Percentiles rank a stretch among this genome's conserved stretches.
These are phyloP conservation scores for Ichneumoninae sp. DNA, from an alignment of 2,888 invertebrate genomes.

Conservation along the genomic window DNA sequence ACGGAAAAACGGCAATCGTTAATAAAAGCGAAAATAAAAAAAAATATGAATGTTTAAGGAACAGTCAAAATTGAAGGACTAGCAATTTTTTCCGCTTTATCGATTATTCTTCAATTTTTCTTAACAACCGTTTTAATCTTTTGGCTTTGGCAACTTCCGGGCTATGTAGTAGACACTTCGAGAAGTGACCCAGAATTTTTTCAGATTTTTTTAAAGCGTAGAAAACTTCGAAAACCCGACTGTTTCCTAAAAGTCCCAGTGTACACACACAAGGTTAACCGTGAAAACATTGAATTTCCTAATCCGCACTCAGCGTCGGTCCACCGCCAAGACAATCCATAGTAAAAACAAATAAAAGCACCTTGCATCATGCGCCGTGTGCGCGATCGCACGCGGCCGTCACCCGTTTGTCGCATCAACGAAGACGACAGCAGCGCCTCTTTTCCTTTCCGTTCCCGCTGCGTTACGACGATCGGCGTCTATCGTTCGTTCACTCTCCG, in stretches of 20 bases:
- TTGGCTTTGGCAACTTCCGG: too few species aligned
- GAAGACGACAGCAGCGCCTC: constrained; percentile 84
- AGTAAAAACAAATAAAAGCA: constrained; percentile 58
- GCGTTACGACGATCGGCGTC: constrained; percentile 25
- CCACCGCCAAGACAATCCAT: background rate
- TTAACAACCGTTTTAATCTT: too few species aligned
- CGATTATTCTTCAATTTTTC: too few species aligned
- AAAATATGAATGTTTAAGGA: too few species aligned
- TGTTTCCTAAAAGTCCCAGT: too few species aligned
- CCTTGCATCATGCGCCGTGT: constrained; percentile 83
- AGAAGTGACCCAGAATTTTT: too few species aligned
- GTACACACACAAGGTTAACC: background rate
- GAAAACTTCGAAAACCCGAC: too few species aligned
- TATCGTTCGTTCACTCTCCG: constrained; percentile 60
- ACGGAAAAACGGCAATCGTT: background rate
- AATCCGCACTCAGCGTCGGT: background rate
- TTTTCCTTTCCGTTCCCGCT: constrained; percentile 58
- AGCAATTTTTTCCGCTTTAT: too few species aligned
- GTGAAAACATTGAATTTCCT: background rate
- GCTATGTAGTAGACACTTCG: too few species aligned
- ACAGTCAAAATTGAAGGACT: too few species aligned
- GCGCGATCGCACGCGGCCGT: constrained; percentile 83
- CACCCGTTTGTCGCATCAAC: constrained; percentile 83
- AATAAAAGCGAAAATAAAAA: background rate
- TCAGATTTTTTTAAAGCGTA: too few species aligned